Evolutionary conservation across 2,888 invertebrate genomes (phyloP).

Genomic region (Sphecodes monilicornis): DNA sequence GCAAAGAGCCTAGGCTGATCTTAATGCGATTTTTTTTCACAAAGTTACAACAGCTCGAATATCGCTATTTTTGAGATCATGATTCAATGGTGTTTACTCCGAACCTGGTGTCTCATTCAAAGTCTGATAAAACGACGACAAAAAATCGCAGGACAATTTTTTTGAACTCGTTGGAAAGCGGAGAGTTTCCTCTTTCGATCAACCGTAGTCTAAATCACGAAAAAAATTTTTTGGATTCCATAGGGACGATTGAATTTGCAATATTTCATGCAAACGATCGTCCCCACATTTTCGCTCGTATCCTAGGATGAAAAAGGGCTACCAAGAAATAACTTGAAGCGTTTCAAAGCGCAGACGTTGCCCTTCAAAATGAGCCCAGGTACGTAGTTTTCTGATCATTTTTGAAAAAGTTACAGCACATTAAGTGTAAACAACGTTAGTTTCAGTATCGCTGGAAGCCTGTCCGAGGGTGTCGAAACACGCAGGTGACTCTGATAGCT

Average conservation of each 20-base stretch:
- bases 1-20: too few species aligned
- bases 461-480: slow-evolving; percentile 57
- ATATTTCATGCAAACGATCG: not conserved
- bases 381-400: rapidly evolving
- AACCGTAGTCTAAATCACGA: not conserved
- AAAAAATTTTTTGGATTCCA: not conserved
- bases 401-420: not conserved
- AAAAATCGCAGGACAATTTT: not conserved
- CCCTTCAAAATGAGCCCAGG: not conserved
- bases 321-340: not conserved
- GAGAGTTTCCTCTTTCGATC: too few species aligned
- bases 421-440: not conserved
- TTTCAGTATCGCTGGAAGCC: not conserved
- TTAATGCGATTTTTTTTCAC: too few species aligned
- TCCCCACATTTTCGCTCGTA: not conserved
- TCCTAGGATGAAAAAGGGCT: not conserved
- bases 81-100: too few species aligned
- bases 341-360: not conserved
- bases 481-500: not conserved
- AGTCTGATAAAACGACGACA: too few species aligned
- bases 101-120: too few species aligned
- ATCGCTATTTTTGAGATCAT: too few species aligned
- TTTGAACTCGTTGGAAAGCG: not conserved
- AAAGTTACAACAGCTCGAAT: too few species aligned
- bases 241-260: not conserved